These are phyloP conservation scores for Habrosyne pyritoides DNA, from an alignment of 2,888 invertebrate genomes.

Conservation along the genomic window DNA sequence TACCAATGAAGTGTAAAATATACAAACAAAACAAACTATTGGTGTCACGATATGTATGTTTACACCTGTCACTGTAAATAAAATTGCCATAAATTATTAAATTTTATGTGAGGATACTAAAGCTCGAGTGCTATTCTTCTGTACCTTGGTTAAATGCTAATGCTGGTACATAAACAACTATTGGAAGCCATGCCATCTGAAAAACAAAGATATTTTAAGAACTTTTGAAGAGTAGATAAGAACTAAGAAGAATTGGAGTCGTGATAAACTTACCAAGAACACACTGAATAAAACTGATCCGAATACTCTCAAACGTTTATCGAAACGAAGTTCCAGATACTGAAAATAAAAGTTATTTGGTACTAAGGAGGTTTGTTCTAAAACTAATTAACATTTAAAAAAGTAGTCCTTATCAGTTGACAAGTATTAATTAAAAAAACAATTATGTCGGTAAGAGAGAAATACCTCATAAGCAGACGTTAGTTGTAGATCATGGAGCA, in stretches of 20 bases:
- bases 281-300: conserved; percentile 86
- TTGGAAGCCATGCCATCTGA: conserved; percentile 88
- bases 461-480: conserved; percentile 90
- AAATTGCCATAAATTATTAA: not conserved
- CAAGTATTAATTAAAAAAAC: too few species aligned
- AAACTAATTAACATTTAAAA: too few species aligned
- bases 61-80: conserved; percentile 87
- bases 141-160: conserved; percentile 89
- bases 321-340: conserved; percentile 87
- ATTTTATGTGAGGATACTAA: too few species aligned
- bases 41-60: conserved; percentile 89
- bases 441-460: not conserved
- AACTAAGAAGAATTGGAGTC: conserved; percentile 1
- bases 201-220: conserved; percentile 27
- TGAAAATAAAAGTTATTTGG: conserved; percentile 50
- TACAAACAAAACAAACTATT: conserved; percentile 89
- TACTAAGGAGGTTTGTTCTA: too few species aligned
- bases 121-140: too few species aligned
- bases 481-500: conserved; percentile 87
- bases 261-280: conserved; percentile 81
- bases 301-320: conserved; percentile 85
- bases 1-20: conserved; percentile 91
- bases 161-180: conserved; percentile 89
- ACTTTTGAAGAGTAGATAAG: not conserved
- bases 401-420: too few species aligned